Evolutionary conservation across 2,797 vertebrate genomes (phyloP).

Genomic region (Eremophila alpestris): DNA sequence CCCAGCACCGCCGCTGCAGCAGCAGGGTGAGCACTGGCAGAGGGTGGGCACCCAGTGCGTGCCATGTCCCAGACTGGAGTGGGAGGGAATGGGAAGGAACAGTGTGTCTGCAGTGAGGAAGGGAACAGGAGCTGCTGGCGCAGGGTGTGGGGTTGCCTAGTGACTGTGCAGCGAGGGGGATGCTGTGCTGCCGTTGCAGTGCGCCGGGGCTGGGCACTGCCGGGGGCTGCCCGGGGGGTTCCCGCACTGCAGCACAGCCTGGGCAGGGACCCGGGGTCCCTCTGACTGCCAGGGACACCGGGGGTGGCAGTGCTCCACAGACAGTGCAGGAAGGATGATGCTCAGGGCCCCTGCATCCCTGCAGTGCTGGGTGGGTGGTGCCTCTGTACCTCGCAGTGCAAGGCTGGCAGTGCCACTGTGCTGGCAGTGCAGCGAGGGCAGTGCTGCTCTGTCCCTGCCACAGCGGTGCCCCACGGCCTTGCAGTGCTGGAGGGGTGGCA

Average conservation of each 20-base stretch:
- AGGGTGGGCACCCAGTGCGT: not conserved
- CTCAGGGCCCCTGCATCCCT: not conserved
- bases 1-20: not conserved
- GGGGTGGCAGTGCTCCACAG: not conserved
- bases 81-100: not conserved
- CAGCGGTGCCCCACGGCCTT: not conserved
- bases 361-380: not conserved
- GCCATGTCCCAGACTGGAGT: not conserved
- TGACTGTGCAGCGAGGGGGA: slow-evolving; percentile 40
- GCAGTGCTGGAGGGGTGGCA: not conserved
- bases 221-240: rapidly evolving
- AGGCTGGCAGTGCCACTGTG: not conserved
- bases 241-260: not conserved
- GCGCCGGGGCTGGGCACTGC: not conserved
- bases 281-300: rapidly evolving
- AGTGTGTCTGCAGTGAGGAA: slow-evolving; percentile 17
- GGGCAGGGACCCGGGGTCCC: not conserved
- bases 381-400: not conserved
- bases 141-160: slow-evolving; percentile 58
- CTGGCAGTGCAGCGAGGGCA: not conserved
- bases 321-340: not conserved
- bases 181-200: not conserved
- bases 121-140: not conserved
- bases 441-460: not conserved
- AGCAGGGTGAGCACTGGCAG: not conserved